Percentiles rank a stretch among this genome's conserved stretches.
phyloP scores from a whole-genome alignment of 1,140 invertebrate species.

The Hycleus cichorii region DNA sequence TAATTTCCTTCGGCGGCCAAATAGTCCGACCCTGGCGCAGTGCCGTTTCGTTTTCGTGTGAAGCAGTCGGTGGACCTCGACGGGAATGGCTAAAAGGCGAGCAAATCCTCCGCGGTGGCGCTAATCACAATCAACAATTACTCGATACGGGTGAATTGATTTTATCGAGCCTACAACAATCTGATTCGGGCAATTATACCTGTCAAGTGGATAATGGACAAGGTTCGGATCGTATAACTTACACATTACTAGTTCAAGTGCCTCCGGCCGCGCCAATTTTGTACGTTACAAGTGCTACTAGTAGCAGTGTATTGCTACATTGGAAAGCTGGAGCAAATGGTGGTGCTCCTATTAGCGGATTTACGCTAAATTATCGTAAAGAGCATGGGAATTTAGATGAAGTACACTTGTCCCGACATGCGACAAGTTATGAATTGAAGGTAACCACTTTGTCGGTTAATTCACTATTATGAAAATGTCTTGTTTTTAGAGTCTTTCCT shows the following conservation, averaged over 20 bases:
- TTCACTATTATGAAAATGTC: not conserved
- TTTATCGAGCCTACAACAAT: slow-evolving; percentile 53
- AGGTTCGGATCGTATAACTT: slow-evolving; percentile 57
- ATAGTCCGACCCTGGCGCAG: slow-evolving; percentile 58
- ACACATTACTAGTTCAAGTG: slow-evolving; percentile 57
- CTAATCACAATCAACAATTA: slow-evolving; percentile 51
- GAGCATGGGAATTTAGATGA: slow-evolving; percentile 58
- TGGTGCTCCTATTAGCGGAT: slow-evolving; percentile 58
- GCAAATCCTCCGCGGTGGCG: slow-evolving; percentile 39
- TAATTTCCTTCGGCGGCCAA: slow-evolving; percentile 60
- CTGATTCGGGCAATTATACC: slow-evolving; percentile 67
- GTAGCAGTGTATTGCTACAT: slow-evolving; percentile 60
- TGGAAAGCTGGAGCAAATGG: slow-evolving; percentile 65
- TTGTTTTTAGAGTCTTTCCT: slow-evolving; percentile 50
- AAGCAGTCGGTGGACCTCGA: slow-evolving; percentile 57
- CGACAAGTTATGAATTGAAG: slow-evolving; percentile 60
- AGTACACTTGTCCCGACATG: slow-evolving; percentile 53
- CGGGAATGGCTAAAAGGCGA: slow-evolving; percentile 59
- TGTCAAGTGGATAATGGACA: slow-evolving; percentile 67
- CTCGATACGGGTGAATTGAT: slow-evolving; percentile 57
- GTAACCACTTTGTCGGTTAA: slow-evolving; percentile 34
- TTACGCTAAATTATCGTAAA: slow-evolving; percentile 58
- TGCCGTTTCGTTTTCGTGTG: slow-evolving; percentile 55
- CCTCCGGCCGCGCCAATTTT: slow-evolving; percentile 61
- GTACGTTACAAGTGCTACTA: slow-evolving; percentile 63